Base-by-base conservation (phyloP, 2,888 invertebrate genomes). In the Calephelis perditalis region DNA sequence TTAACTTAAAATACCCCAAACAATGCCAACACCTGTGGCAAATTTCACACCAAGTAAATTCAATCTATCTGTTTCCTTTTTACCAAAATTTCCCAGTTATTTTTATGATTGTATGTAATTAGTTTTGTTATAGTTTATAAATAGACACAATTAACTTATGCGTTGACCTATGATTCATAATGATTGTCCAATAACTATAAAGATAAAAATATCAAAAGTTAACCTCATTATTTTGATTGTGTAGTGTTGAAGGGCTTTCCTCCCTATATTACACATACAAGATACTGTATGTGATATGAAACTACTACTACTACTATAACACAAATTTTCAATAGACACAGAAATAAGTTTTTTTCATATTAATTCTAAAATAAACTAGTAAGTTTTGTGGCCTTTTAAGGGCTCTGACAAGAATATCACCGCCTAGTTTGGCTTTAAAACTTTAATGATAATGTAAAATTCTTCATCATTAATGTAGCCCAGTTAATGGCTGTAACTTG, bases 21-120 rank as follows among this genome's bases (percentile, higher is more conserved):
- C 44, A 45, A 36, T 35, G n/a, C 10, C 10, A 46, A 46, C 7
- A 45, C 6, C 36, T 15, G 9, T 45, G 46, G 45, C 12, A 8
- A 26, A 58, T 58, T 43, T 26, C 15, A 43, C 47, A 58, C 35
- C 52, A 54, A 54, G 40, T 40, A 40, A 40, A 54, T 36, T 11
- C 52, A 11, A 36, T 7, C 36, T 52, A 36, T 7, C 10, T 36
- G 54, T n/a, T 36, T n/a, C 54, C n/a, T 54, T 52, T 52, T 52
- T 7, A 52, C 10, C 11, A 26, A 9, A 26, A 10, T 52, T 40
- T 40, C 26, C 6, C 35, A 52, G 26, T 35, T 52, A 35, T 52
- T 35, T 52, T 35, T 52, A 35, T 26, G 7, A 52, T 26, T 35
- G 10, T 26, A 15, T 26, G 8, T 49, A 10, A 26, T 49, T 49